These are phyloP conservation scores for Xestobium rufovillosum DNA, from an alignment of 2,888 invertebrate genomes.

Conservation along the genomic window DNA sequence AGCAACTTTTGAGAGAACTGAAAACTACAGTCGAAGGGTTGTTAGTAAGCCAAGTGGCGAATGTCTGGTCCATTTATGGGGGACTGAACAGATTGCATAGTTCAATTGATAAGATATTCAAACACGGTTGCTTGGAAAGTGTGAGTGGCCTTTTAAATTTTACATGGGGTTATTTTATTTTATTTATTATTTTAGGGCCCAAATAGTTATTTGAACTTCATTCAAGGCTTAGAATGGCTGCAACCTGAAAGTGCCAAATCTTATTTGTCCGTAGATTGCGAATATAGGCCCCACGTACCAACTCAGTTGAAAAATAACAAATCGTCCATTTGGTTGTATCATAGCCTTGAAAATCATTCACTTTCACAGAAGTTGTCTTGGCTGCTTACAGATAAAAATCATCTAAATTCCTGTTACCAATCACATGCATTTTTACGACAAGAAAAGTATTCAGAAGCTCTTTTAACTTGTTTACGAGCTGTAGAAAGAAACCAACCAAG, in stretches of 20 bases:
- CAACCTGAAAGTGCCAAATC: slow-evolving; percentile 50
- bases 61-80: slow-evolving; percentile 55
- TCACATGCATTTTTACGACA: slow-evolving; percentile 53
- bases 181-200: not conserved
- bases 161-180: not conserved
- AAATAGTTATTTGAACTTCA: slow-evolving; percentile 49
- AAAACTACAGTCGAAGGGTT: slow-evolving; percentile 52
- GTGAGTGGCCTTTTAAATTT: slow-evolving; percentile 30
- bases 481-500: slow-evolving; percentile 56
- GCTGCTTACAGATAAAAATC: slow-evolving; percentile 54
- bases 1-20: slow-evolving; percentile 47
- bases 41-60: slow-evolving; percentile 48
- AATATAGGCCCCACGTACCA: slow-evolving; percentile 41
- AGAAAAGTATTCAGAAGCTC: slow-evolving; percentile 52
- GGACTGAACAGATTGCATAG: slow-evolving; percentile 50
- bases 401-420: slow-evolving; percentile 52
- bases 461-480: slow-evolving; percentile 55
- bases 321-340: slow-evolving; percentile 48
- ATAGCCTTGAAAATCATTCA: slow-evolving; percentile 50
- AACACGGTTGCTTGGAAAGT: slow-evolving; percentile 47
- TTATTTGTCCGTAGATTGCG: slow-evolving; percentile 41
- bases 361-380: slow-evolving; percentile 54
- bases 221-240: slow-evolving; percentile 54
- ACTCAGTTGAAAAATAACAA: slow-evolving; percentile 44
- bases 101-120: slow-evolving; percentile 50